These are phyloP conservation scores for Drosophila glabriapex DNA, from an alignment of 2,888 invertebrate species.

Conservation along the genomic window DNA sequence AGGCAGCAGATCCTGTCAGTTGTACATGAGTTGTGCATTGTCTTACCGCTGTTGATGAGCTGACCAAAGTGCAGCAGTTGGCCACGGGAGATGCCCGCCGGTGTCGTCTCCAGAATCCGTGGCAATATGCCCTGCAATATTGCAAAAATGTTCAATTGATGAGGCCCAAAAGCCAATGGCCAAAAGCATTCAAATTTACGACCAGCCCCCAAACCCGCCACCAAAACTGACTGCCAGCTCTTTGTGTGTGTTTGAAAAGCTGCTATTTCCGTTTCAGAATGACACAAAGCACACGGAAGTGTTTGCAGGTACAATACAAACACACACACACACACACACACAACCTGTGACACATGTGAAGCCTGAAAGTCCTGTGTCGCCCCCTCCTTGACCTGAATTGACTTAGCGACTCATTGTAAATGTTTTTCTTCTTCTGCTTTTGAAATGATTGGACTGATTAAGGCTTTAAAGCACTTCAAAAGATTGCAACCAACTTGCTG, in stretches of 20 bases:
- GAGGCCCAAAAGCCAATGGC: conserved; percentile 41
- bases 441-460: conserved; percentile 1
- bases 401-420: conserved; percentile 5
- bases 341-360: background rate
- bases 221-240: conserved; percentile 22
- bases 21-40: background rate
- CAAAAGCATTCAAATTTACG: conserved; percentile 57
- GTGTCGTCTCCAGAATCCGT: conserved; percentile 82
- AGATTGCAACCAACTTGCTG: background rate
- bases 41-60: conserved; percentile 83
- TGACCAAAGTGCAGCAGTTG: conserved; percentile 83
- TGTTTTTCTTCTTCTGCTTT: conserved; percentile 5
- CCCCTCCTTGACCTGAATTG: background rate
- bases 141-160: conserved; percentile 36
- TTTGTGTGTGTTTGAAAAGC: conserved; percentile 44
- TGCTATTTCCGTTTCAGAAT: conserved; percentile 67
- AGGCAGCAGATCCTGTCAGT: background rate
- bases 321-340: background rate
- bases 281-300: conserved; percentile 65
- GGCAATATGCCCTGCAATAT: conserved; percentile 74
- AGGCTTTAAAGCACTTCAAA: background rate
- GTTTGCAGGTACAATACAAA: conserved; percentile 29
- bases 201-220: conserved; percentile 13
- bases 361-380: background rate
- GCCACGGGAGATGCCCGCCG: conserved; percentile 82